Base-by-base conservation (phyloP, 2,113 vertebrate species). In the Ramphastos sulfuratus region DNA sequence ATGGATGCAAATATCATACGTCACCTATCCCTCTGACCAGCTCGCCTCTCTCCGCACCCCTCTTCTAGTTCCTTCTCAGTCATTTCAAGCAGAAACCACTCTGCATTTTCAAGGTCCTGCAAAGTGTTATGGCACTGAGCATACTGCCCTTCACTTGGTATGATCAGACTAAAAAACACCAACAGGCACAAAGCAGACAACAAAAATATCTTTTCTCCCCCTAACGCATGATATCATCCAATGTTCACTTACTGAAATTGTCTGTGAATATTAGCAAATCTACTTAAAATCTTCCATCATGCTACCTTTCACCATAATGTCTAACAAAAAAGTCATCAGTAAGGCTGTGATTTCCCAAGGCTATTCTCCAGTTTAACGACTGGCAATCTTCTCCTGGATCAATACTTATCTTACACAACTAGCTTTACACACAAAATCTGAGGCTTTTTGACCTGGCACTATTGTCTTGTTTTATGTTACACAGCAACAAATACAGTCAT, bases 261-360 rank as follows among this genome's bases (percentile, higher is more conserved):
- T 84, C 84, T 81, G 9, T 46, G 28, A 76, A 82, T 87, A 92
- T 82, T 74, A 94, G 71, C 58, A 90, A 87, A 85, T 72, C 70
- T 78, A 71, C 74, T 92, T 83, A 60, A 92, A 82, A 84, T 84
- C 89, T 79, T 90, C 37, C 71, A 72, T 84, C 42, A 56, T 79
- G 83, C 63, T 42, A 78, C 71, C 70, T 72, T 92, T 91, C 87
- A 91, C 66, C 44, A 58, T 60, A 69, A 84, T 5, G 58, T 78
- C 83, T 84, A 50, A 52, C 71, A 72, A 35, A 81, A 31, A 55
- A 87, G 70, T 58, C 78, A 92, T 89, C 78, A 85, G 35, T 59
- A 58, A 73, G 85, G 82, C 82, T 65, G 63, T 54, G 85, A 93
- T 82, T 91, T 91, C 93, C 87, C 0, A 0, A 93, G 90, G 87